Evolutionary conservation across 1,140 invertebrate species (phyloP), one percentile per base, ranked within the genome.

Genomic region (Andricus grossulariae): DNA sequence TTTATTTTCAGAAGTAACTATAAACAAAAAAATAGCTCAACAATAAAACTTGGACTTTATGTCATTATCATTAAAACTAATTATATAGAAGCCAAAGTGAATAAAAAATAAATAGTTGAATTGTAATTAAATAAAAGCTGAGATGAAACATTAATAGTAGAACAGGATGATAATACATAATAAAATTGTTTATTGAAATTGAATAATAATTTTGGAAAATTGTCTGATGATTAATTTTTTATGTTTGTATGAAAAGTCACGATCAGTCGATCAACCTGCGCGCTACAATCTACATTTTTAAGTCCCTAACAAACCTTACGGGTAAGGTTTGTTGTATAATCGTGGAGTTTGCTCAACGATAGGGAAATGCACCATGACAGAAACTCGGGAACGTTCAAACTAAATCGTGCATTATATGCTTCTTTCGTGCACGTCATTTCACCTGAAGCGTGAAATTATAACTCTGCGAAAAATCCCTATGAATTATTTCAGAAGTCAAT

Each of bases 241-340:
- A 39, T 16, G 25, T 39, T 19, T 16, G 7, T n/a, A n/a, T 66
- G 15, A 66, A 60, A 66, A 25, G 32, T 66, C 71, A 60, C 49
- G 77, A 80, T 82, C 75, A 82, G 66, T 54, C 55, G 77, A 77
- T 80, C 73, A 77, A 74, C 71, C 77, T 79, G 75, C 57, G 73
- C 55, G 54, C 13, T 83, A 73, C 72, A 45, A 81, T 76, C 74
- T 75, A 52, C 75, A 49, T 77, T 73, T 78, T 77, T 72, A 75
- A 81, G 50, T 78, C 71, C 60, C 55, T 45, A 74, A 70, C 75
- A 71, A 71, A 54, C 11, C 74, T 76, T 75, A 75, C 80, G 81
- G 82, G 82, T 82, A 77, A 82, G 77, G 4, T 5, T 21, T 73
- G 74, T 84, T 84, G 81, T 80, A 81, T 85, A 88, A 86, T 83